phyloP scores from a whole-genome alignment of 1,140 invertebrate genomes.

The Antheraea mylitta region DNA sequence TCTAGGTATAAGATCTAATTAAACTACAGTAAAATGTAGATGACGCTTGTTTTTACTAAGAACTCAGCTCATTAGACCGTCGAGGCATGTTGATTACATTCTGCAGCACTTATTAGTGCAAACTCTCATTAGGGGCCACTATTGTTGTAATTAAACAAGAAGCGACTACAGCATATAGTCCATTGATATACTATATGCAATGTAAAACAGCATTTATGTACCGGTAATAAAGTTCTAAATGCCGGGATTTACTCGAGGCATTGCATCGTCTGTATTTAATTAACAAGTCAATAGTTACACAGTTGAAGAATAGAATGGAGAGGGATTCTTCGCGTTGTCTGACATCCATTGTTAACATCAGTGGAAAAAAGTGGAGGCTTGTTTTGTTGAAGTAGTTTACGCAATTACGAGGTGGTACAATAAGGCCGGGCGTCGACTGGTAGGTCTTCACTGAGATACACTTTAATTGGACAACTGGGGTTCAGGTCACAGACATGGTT shows the following conservation, averaged over 20 bases:
- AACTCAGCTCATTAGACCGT: conserved; percentile 75
- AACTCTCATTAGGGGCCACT: conserved; percentile 75
- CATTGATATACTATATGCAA: conserved; percentile 26
- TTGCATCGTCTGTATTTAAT: conserved; percentile 71
- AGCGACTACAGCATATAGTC: conserved; percentile 55
- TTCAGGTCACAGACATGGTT: conserved; percentile 27
- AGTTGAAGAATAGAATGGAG: conserved; percentile 48
- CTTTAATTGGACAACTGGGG: conserved; percentile 70
- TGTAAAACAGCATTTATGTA: conserved; percentile 47
- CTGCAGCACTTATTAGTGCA: conserved; percentile 76
- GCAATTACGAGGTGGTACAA: conserved; percentile 62
- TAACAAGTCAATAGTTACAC: conserved; percentile 71
- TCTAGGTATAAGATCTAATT: conserved; percentile 72
- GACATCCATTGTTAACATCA: conserved; percentile 68
- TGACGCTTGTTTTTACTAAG: conserved; percentile 70
- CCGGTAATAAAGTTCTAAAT: conserved; percentile 29
- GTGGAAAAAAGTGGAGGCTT: conserved; percentile 64
- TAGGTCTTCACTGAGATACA: conserved; percentile 38
- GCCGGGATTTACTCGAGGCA: conserved; percentile 12
- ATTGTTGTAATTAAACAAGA: conserved; percentile 78
- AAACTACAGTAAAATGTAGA: conserved; percentile 75
- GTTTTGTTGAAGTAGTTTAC: conserved; percentile 71
- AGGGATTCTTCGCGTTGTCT: conserved; percentile 62
- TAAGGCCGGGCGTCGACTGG: conserved; percentile 37
- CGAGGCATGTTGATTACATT: conserved; percentile 77